These are phyloP conservation scores for Brachionichthys hirsutus DNA, from an alignment of 2,113 vertebrate species.

Conservation along the genomic window DNA sequence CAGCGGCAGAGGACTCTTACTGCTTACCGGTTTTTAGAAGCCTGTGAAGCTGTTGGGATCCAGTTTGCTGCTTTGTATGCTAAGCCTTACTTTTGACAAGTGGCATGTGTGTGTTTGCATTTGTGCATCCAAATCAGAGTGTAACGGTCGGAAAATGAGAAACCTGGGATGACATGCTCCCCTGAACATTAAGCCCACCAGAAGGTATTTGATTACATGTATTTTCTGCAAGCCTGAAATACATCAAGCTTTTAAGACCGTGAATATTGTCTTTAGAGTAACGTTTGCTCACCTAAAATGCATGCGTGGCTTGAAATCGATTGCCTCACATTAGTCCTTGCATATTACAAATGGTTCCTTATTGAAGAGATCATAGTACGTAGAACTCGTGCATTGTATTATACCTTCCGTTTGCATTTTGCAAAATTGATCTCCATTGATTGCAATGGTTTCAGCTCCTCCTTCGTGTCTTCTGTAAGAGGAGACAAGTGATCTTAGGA, in stretches of 20 bases:
- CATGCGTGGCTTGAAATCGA: constrained; percentile 73
- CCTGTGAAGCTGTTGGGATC: not conserved
- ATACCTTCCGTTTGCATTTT: constrained; percentile 76
- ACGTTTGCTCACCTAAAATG: constrained; percentile 66
- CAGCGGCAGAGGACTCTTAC: constrained; percentile 26
- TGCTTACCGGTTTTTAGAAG: constrained; percentile 8
- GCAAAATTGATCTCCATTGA: constrained; percentile 81
- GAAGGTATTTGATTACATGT: constrained; percentile 34
- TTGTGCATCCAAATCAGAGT: constrained; percentile 20
- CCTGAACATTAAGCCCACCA: constrained; percentile 6
- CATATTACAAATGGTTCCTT: constrained; percentile 52
- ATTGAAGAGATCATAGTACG: constrained; percentile 51
- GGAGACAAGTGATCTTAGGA: constrained; percentile 54
- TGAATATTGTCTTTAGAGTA: constrained; percentile 57
- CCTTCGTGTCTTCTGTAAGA: constrained; percentile 66
- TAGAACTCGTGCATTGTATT: constrained; percentile 63
- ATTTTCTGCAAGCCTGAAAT: constrained; percentile 53
- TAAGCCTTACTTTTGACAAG: constrained; percentile 24
- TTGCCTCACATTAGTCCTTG: constrained; percentile 72
- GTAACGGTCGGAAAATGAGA: constrained; percentile 38
- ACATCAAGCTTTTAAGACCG: constrained; percentile 52
- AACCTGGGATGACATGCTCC: constrained; percentile 40
- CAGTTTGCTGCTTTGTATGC: constrained; percentile 9
- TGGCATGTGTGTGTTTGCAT: constrained; percentile 38
- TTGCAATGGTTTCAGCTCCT: constrained; percentile 75